Evolutionary conservation across 1,140 invertebrate species (phyloP).

Genomic region (Meteorus sp.): DNA sequence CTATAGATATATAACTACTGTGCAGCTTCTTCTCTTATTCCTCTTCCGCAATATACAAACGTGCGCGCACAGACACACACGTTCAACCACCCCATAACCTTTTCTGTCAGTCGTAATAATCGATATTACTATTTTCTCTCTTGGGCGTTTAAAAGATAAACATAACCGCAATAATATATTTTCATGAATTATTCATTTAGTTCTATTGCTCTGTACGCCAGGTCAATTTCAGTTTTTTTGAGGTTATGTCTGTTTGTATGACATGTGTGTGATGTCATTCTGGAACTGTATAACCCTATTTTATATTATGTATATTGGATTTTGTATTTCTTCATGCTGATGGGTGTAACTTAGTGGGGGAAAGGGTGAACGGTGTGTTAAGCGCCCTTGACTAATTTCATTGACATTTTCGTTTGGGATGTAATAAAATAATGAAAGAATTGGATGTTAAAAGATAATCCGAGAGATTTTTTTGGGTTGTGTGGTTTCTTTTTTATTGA

Average conservation of each 20-base stretch:
- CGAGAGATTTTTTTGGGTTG: too few relatives aligned
- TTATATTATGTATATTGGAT: too few relatives aligned
- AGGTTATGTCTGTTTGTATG: too few relatives aligned
- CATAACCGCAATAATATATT: background rate
- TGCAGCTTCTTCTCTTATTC: slow-evolving; percentile 17
- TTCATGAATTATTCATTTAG: background rate
- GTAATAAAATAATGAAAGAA: too few relatives aligned
- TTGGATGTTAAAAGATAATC: too few relatives aligned
- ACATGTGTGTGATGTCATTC: background rate
- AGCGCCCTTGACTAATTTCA: background rate
- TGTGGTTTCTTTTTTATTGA: too few relatives aligned
- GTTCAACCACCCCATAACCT: slow-evolving; percentile 19
- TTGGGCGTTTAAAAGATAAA: background rate
- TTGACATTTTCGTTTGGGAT: too few relatives aligned
- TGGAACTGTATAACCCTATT: too few relatives aligned
- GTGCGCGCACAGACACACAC: background rate
- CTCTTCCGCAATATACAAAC: slow-evolving; percentile 12
- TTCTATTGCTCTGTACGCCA: background rate
- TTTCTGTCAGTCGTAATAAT: slow-evolving; percentile 21
- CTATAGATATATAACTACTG: too few relatives aligned
- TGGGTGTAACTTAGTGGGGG: background rate
- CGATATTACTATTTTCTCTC: slow-evolving; percentile 12
- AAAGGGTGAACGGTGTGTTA: background rate
- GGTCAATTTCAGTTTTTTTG: too few relatives aligned
- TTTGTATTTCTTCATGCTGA: too few relatives aligned